These are phyloP conservation scores for Cottus gobio DNA, from an alignment of 2,113 vertebrate genomes.

Conservation along the genomic window DNA sequence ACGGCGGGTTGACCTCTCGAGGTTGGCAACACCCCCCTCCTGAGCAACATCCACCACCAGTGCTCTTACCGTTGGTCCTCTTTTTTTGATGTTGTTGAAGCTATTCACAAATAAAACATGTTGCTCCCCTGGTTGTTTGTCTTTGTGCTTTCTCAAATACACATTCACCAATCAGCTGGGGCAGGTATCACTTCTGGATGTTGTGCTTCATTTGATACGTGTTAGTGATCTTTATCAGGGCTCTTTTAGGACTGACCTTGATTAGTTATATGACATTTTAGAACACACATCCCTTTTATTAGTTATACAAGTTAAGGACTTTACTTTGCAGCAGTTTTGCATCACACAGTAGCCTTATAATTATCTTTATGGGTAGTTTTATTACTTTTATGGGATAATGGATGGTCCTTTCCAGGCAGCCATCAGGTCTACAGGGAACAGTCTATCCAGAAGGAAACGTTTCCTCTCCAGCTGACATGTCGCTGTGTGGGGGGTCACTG, in stretches of 20 bases:
- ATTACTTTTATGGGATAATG: background rate
- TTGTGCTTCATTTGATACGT: background rate
- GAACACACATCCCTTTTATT: background rate
- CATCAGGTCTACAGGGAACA: background rate
- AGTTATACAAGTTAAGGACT: background rate
- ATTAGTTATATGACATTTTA: background rate
- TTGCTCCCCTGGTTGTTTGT: slow-evolving; percentile 46
- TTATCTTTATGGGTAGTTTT: background rate
- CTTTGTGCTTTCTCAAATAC: background rate
- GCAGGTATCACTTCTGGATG: background rate
- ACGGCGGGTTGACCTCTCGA: background rate
- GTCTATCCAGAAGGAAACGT: background rate
- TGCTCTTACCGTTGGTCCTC: slow-evolving; percentile 65
- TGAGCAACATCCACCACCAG: slow-evolving; percentile 65
- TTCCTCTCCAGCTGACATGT: background rate
- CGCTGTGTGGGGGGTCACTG: background rate
- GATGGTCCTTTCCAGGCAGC: background rate
- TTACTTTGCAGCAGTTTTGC: background rate
- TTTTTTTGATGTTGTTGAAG: slow-evolving; percentile 61
- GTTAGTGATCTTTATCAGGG: background rate
- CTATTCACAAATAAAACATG: slow-evolving; percentile 72
- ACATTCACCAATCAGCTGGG: background rate
- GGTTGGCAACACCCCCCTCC: background rate
- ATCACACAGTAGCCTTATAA: background rate
- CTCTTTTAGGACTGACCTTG: background rate